These are phyloP conservation scores for Drosophila prolongata DNA, from an alignment of 2,888 invertebrate species.

Conservation along the genomic window DNA sequence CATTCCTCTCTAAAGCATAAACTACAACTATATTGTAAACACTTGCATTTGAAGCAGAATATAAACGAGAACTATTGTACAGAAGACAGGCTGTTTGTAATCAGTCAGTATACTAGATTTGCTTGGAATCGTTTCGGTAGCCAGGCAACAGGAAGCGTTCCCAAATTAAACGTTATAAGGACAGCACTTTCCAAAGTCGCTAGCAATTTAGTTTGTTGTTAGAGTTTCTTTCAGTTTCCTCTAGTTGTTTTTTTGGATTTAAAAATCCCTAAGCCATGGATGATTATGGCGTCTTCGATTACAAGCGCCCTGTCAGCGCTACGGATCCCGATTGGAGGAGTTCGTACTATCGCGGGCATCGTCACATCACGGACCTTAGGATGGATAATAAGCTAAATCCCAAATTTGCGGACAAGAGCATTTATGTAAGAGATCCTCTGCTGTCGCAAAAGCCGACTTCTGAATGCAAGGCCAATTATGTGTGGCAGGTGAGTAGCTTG, in stretches of 20 bases:
- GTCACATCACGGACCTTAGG: constrained; percentile 68
- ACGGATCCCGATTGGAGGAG: constrained; percentile 79
- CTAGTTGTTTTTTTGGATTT: background rate
- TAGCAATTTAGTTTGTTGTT: background rate
- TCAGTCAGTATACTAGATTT: constrained; percentile 3
- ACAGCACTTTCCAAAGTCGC: background rate
- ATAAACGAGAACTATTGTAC: constrained; percentile 46
- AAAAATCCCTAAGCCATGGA: constrained; percentile 56
- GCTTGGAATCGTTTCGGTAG: constrained; percentile 9
- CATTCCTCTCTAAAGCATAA: constrained; percentile 62
- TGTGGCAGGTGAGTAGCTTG: constrained; percentile 71
- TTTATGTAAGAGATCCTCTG: constrained; percentile 66
- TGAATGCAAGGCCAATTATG: constrained; percentile 64
- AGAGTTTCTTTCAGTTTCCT: background rate
- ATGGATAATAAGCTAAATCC: constrained; percentile 59
- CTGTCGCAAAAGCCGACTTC: constrained; percentile 59
- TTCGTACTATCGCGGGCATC: constrained; percentile 76
- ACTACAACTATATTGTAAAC: constrained; percentile 39
- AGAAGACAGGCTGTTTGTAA: constrained; percentile 17
- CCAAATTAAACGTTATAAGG: constrained; percentile 27
- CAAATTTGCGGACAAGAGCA: constrained; percentile 54
- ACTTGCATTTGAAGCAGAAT: constrained; percentile 59
- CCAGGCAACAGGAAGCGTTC: constrained; percentile 29
- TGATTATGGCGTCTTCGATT: constrained; percentile 76
- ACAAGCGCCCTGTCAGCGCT: constrained; percentile 68